phyloP scores from a whole-genome alignment of 2,113 vertebrate genomes.

The Trichechus manatus region DNA sequence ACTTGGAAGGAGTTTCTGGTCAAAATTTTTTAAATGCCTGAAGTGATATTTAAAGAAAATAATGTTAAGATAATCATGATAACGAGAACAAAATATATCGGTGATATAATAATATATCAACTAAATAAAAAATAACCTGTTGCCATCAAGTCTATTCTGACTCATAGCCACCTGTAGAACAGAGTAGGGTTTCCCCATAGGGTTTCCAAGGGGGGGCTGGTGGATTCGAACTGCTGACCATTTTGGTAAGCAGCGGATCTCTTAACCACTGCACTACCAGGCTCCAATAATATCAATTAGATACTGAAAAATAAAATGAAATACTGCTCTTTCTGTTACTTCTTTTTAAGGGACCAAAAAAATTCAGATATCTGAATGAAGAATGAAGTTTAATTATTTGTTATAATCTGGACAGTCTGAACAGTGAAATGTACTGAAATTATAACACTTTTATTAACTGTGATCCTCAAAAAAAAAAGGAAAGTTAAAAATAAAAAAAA shows the following conservation, averaged over 20 bases:
- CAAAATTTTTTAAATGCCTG: neutral
- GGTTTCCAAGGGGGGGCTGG: neutral
- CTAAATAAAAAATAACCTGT: too few species aligned
- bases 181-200: neutral
- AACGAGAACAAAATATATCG: neutral
- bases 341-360: neutral
- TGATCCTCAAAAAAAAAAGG: neutral
- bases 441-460: neutral
- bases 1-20: neutral
- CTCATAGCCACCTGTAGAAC: too few species aligned
- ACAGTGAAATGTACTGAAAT: neutral
- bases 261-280: neutral
- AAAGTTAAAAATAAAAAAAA: neutral
- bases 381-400: conserved; percentile 15
- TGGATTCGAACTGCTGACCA: neutral
- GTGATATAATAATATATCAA: neutral
- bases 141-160: too few species aligned
- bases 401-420: neutral
- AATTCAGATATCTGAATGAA: neutral
- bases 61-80: neutral
- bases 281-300: neutral
- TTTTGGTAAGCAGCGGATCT: too few species aligned
- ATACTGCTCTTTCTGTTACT: neutral
- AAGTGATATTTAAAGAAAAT: conserved; percentile 2
- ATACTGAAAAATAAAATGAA: neutral